Conservation (phyloP, 1,140 invertebrate species). For the Gonioctena quinquepunctata region DNA sequence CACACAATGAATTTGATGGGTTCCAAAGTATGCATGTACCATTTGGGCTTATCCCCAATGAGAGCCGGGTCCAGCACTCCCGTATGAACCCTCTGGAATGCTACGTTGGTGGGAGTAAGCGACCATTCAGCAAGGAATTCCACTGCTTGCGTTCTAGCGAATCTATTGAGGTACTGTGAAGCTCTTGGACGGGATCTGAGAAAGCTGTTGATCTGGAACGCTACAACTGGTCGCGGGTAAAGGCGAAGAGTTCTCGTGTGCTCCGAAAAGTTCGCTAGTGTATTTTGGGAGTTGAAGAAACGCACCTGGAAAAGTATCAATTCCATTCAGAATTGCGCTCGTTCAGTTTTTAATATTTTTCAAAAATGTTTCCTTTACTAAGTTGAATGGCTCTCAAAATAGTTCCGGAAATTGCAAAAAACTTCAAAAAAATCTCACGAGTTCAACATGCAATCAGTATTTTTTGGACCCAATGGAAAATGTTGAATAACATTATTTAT, state of each 20-base stretch:
- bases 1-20: slow-evolving; percentile 91
- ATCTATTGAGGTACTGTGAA: slow-evolving; percentile 86
- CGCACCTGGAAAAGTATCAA: slow-evolving; percentile 67
- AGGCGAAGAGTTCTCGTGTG: slow-evolving; percentile 94
- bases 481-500: no score
- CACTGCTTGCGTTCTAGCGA: slow-evolving; percentile 93
- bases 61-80: slow-evolving; percentile 92
- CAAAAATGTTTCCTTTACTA: no score
- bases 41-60: slow-evolving; percentile 96
- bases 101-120: slow-evolving; percentile 94
- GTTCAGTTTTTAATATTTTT: no score
- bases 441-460: no score
- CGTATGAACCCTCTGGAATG: slow-evolving; percentile 95
- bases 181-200: slow-evolving; percentile 87
- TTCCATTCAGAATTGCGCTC: no score
- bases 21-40: slow-evolving; percentile 87
- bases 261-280: slow-evolving; percentile 96
- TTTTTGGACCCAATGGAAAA: no score
- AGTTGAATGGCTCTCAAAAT: no score
- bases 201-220: slow-evolving; percentile 98
- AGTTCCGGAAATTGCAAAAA: no score
- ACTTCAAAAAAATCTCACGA: no score
- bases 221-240: slow-evolving; percentile 97
- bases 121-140: slow-evolving; percentile 99
- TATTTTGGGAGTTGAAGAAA: slow-evolving; percentile 97